Percentiles rank a stretch among this genome's conserved stretches.
These are phyloP conservation scores for Drosophila miranda DNA, from an alignment of 1,140 invertebrate species.

Conservation along the genomic window DNA sequence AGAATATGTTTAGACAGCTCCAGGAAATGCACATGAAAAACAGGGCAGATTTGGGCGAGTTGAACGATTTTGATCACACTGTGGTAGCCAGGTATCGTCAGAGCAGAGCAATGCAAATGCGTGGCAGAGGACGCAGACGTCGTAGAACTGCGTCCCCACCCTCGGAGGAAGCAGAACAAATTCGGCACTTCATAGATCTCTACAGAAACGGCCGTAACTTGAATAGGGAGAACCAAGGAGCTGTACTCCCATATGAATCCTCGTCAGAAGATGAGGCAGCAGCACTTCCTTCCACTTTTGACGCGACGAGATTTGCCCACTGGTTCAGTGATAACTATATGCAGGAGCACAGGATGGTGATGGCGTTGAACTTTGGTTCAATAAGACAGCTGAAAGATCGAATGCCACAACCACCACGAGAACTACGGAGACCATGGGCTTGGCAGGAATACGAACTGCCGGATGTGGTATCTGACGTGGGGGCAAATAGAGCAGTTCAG, in stretches of 20 bases:
- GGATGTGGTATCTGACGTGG: no score
- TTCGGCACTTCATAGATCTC: no score
- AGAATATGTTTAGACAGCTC: neutral
- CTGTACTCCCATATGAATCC: no score
- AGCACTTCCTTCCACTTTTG: neutral
- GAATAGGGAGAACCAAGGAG: no score
- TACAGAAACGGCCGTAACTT: no score
- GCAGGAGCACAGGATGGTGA: slow-evolving; percentile 14
- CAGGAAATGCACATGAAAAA: no score
- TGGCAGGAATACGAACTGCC: neutral
- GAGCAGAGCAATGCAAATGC: neutral
- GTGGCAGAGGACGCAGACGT: no score
- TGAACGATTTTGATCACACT: neutral
- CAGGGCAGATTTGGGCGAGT: neutral
- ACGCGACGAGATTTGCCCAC: neutral
- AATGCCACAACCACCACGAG: no score
- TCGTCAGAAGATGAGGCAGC: neutral
- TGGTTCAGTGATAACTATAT: slow-evolving; percentile 20
- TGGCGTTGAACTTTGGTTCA: no score
- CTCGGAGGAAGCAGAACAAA: neutral
- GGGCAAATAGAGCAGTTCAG: no score
- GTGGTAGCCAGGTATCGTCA: slow-evolving; percentile 11
- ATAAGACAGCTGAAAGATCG: neutral
- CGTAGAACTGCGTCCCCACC: neutral
- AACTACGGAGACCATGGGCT: neutral